Evolutionary conservation across 2,888 invertebrate genomes (phyloP), one percentile per base, ranked within the genome.

Genomic region (Dicyrtomina minuta): DNA sequence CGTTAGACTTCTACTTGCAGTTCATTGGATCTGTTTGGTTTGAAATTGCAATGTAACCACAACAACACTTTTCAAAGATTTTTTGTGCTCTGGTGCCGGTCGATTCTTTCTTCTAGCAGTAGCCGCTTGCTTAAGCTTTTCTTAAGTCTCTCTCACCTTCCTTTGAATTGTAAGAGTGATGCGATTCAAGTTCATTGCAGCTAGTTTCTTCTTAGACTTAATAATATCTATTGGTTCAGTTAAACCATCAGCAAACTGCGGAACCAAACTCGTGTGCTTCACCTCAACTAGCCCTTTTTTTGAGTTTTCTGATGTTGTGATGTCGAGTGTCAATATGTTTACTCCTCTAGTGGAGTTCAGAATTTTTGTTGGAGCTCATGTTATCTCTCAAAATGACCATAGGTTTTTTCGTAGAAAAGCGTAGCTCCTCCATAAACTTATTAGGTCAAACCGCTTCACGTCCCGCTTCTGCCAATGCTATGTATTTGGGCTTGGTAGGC

Each of bases 321-420:
- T 75, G 69, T 24, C 71, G 27, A 0, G 77, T 55, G 22, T 70
- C 73, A 41, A 79, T 78, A 58, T 79, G 79, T 49, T 79, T 79
- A 0, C 74, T 75, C 43, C 72, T 49, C 6, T 68, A 49, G 46
- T 77, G 77, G 20, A 70, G 59, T 26, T 72, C 74, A 1, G 73
- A 71, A 61, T 79, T 78, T 1, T 75, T 71, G 1, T 76, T 72
- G 1, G 75, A 74, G 13, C 72, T 70, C 27, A 68, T 70, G 43
- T 78, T 78, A 66, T 78, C 79, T 3, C 64, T 62, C 5, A 58
- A 2, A 5, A 59, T 13, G 2, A 20, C 2, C 3, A 33, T 26
- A 4, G 49, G 22, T 51, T n/a, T 6, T 12, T 2, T 2, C 22
- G 49, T 12, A 6, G 6, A 5, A 5, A 33, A 8, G 8, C 8